Evolutionary conservation across 2,797 vertebrate genomes (phyloP), one percentile per base, ranked within the genome.

Genomic region (Gallirallus australis): DNA sequence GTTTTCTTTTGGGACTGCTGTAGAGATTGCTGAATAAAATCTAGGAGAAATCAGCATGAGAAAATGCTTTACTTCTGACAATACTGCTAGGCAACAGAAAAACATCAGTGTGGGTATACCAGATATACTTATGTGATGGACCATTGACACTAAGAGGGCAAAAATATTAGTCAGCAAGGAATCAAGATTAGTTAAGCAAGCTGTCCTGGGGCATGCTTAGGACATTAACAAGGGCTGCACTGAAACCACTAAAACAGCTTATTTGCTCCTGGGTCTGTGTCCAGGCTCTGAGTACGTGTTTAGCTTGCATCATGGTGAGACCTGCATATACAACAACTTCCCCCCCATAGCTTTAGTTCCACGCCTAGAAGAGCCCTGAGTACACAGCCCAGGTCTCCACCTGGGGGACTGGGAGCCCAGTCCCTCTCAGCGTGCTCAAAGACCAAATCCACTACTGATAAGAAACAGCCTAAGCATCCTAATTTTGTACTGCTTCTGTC

Each of bases 381-480:
- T 9, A 21, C 11, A 20, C 25, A 73, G 64, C 24, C 33, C 56
- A 37, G 48, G 19, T 30, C 45, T 83, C 64, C 33, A 28, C 1
- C 33, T 24, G 60, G 15, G 8, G 20, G 17, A 87, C 28, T 12
- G 37, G 11, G 37, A 13, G 24, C 20, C 3, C 66, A 33, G 14
- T 31, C 42, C 25, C 39, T 59, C 3, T 13, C 56, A 24, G 20
- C 1, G 0, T 7, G 10, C 28, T 37, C 72, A 66, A 50, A 77
- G 71, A 66, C 33, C 65, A 82, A 91, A 82, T 8, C 31, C 25
- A 24, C 25, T 9, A 19, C 50, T 0, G 0, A 48, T 47, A 57
- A 28, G 37, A 33, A 0, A 0, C 3, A 40, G 15, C 12, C n/a
- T 24, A 45, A 57, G 47, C 24, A 24, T 27, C n/a, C 31, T 20